Base-by-base conservation (phyloP, 2,113 vertebrate species). In the Bothrops jararaca region DNA sequence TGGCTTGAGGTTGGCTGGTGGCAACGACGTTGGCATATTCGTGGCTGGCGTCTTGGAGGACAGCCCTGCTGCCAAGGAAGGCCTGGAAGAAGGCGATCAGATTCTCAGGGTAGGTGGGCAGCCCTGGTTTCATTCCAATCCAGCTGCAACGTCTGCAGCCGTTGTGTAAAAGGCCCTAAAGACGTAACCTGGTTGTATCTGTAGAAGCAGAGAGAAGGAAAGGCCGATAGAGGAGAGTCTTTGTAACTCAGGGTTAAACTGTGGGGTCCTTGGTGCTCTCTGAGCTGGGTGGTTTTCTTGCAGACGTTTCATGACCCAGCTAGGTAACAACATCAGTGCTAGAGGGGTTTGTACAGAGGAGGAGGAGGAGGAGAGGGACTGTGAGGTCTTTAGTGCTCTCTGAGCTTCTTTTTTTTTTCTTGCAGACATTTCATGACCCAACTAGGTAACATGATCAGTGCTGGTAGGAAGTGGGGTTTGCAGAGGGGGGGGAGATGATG, bases 11-110 rank as follows among this genome's bases (percentile, higher is more conserved):
- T 98, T 99, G 95, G 99, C 99, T 64, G 99, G 99, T 93, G 99
- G 99, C 89, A 99, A 99, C 91, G 99, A 99, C 85, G 99, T 99
- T 88, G 99, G 99, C 95, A 99, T 99, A 97, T 99, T 99, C 95
- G 99, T 99, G 88, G 99, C 99, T 12, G 99, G 99, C 85, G 99
- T 99, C 93, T 97, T 99, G 90, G 99, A 99, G 96, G 99, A 99
- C 89, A 99, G 99, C 96, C 99, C 99, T 91, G 99, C 99, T 93
- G 99, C 99, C 11, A 99, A 99, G 97, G 99, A 99, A 98, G 99
- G 99, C 91, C 97, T 99, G 94, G 99, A 99, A 94, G 99, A 99
- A 98, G 99, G 99, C 7, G 99, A 99, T 96, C 99, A 99, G 96
- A 99, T 99, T 97, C 99, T 99, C 98, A 99, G 99, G 98, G 99